phyloP scores from a whole-genome alignment of 2,797 vertebrate genomes.

The Squalus acanthias region DNA sequence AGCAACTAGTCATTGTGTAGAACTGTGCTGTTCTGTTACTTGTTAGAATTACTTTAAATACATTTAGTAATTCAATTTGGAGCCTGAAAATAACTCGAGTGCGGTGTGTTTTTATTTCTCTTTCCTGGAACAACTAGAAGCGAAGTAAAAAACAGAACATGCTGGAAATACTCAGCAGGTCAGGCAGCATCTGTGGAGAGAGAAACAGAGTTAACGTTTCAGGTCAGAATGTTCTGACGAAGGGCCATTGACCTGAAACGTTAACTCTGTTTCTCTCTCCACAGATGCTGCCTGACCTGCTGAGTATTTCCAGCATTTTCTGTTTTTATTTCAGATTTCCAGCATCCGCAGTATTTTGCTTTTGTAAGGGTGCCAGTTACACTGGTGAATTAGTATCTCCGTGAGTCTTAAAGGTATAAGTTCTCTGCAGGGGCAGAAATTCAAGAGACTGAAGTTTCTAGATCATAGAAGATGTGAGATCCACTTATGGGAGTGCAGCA shows the following conservation, averaged over 20 bases:
- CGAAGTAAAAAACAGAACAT: background rate
- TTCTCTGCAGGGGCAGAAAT: background rate
- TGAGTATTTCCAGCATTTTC: too few species aligned
- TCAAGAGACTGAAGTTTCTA: background rate
- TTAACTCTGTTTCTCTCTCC: too few species aligned
- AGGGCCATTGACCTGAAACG: too few species aligned
- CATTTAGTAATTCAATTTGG: slow-evolving; percentile 3
- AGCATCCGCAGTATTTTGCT: too few species aligned
- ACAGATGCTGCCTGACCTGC: too few species aligned
- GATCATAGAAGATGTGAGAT: background rate
- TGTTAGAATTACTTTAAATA: background rate
- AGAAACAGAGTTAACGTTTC: too few species aligned
- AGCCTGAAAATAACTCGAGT: background rate
- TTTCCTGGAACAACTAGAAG: background rate
- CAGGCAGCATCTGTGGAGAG: too few species aligned
- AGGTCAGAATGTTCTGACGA: too few species aligned
- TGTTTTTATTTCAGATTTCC: too few species aligned
- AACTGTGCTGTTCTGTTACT: background rate
- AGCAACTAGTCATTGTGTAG: background rate
- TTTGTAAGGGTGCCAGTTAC: background rate
- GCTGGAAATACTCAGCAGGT: too few species aligned
- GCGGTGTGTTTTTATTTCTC: background rate
- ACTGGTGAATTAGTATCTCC: background rate
- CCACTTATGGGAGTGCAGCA: background rate
- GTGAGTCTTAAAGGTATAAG: background rate